Evolutionary conservation across 2,113 vertebrate species (phyloP).

Genomic region (Gallinago undulata): DNA sequence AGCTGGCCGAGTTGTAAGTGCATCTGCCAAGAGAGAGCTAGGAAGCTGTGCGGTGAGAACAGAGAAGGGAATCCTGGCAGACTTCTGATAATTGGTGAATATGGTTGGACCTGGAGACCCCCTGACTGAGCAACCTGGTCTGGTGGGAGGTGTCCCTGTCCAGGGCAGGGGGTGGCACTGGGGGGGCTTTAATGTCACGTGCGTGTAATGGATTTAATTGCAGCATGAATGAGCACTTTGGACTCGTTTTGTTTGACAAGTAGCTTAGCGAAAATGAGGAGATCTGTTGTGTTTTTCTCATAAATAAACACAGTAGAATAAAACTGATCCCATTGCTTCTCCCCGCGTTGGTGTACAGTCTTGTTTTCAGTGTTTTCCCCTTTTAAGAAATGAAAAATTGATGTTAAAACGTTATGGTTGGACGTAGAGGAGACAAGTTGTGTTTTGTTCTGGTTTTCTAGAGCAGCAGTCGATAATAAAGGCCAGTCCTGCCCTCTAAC

Average conservation of each 20-base stretch:
- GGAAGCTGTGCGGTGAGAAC: background rate
- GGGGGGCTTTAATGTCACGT: too few relatives aligned
- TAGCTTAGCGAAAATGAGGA: background rate
- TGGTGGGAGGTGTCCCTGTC: too few relatives aligned
- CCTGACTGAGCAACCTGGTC: background rate
- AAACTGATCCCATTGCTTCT: background rate
- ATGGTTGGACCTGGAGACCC: background rate
- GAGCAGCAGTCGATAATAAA: background rate
- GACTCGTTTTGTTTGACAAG: constrained; percentile 1
- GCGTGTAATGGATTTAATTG: constrained; percentile 13
- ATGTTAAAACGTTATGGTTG: background rate
- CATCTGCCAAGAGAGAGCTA: background rate
- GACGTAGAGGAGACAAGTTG: background rate
- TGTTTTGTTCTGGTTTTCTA: background rate
- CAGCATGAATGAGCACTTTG: background rate
- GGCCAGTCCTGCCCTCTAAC: background rate
- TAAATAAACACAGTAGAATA: background rate
- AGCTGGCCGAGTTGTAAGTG: background rate
- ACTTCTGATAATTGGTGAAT: background rate
- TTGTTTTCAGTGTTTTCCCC: background rate
- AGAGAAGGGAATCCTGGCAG: background rate
- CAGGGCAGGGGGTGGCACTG: too few relatives aligned
- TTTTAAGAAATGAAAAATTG: background rate
- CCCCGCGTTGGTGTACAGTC: fast-evolving
- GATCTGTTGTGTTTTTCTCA: background rate